These are phyloP conservation scores for Anguilla megastoma DNA, from an alignment of 2,797 vertebrate species.

Conservation along the genomic window DNA sequence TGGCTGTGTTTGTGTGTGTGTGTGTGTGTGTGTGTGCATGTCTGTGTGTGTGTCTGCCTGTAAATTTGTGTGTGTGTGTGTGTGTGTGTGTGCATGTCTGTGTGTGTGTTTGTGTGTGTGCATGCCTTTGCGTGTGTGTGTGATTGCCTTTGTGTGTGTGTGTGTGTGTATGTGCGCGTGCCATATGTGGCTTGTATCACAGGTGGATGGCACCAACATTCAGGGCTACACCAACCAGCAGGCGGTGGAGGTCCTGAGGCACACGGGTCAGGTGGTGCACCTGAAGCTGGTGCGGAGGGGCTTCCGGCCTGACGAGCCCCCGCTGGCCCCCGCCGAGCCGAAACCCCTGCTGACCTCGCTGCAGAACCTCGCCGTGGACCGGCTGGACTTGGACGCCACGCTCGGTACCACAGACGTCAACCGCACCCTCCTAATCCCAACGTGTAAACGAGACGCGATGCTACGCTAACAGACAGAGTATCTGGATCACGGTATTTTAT, in stretches of 20 bases:
- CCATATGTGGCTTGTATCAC: slow-evolving; percentile 44
- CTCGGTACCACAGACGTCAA: slow-evolving; percentile 57
- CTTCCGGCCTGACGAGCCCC: slow-evolving; percentile 72
- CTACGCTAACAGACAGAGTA: background rate
- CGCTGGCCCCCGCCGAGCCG: slow-evolving; percentile 51
- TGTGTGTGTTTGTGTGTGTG: too few relatives aligned
- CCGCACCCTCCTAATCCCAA: background rate
- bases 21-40: too few relatives aligned
- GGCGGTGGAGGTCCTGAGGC: slow-evolving; percentile 91
- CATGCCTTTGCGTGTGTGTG: too few relatives aligned
- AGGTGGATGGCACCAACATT: slow-evolving; percentile 96
- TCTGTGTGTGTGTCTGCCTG: background rate
- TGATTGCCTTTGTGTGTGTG: background rate
- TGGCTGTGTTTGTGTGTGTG: background rate
- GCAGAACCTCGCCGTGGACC: slow-evolving; percentile 57
- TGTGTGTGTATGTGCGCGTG: background rate
- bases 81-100: background rate
- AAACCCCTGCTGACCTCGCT: slow-evolving; percentile 54
- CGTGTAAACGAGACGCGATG: slow-evolving; percentile 10
- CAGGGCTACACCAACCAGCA: slow-evolving; percentile 96
- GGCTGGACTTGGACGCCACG: slow-evolving; percentile 39
- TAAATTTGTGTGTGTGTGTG: background rate
- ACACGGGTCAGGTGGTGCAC: slow-evolving; percentile 87
- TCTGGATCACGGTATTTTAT: background rate
- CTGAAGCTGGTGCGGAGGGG: slow-evolving; percentile 85